These are phyloP conservation scores for Oxyruncus cristatus DNA, from an alignment of 2,113 vertebrate genomes.

Conservation along the genomic window DNA sequence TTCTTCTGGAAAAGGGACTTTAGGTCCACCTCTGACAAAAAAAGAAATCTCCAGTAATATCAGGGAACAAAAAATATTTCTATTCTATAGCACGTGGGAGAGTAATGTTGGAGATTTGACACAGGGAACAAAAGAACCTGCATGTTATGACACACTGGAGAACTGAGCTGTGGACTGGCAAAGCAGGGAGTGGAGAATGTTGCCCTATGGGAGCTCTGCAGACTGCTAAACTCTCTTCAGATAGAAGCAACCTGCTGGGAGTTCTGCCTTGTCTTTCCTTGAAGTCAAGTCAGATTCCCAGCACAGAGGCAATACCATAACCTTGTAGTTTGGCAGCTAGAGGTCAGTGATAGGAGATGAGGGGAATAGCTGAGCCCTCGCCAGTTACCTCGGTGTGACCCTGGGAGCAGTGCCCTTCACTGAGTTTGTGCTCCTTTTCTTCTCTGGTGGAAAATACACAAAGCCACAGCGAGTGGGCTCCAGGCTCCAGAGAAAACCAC, in stretches of 20 bases:
- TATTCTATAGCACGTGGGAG: background rate
- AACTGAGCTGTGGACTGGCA: background rate
- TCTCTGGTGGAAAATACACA: slow-evolving; percentile 57
- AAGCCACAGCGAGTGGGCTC: slow-evolving; percentile 37
- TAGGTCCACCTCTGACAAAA: background rate
- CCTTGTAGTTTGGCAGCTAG: background rate
- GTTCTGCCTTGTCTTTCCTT: background rate
- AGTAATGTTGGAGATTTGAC: background rate
- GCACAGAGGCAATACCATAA: background rate
- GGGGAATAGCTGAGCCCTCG: background rate
- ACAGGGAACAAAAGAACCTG: background rate
- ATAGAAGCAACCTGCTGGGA: background rate
- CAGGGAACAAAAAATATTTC: background rate
- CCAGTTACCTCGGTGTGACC: slow-evolving; percentile 4
- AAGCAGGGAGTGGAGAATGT: background rate
- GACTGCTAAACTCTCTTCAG: background rate
- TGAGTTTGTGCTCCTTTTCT: slow-evolving; percentile 14
- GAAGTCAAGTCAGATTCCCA: background rate
- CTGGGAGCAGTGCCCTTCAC: background rate
- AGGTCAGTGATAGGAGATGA: background rate
- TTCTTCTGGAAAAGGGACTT: background rate
- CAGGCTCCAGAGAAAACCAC: slow-evolving; percentile 66
- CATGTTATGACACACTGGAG: background rate
- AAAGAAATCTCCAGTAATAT: background rate
- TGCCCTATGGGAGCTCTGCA: background rate